Conservation (phyloP, 1,140 invertebrate genomes). For the Macrocentrus cingulum region DNA sequence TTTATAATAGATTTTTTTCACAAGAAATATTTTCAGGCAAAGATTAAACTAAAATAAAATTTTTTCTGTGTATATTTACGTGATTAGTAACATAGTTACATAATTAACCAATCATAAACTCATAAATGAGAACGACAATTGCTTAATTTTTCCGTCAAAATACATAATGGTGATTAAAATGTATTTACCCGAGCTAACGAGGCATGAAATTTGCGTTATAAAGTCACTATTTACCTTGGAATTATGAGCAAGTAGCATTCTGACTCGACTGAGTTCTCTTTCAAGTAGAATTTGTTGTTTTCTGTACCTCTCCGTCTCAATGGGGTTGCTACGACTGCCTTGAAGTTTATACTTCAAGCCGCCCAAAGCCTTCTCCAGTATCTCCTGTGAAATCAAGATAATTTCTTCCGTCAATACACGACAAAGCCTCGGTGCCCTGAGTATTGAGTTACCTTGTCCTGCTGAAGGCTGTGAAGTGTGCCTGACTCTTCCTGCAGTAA, state of each 20-base stretch:
- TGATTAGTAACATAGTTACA: too few species aligned
- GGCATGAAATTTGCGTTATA: neutral
- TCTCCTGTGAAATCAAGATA: slow-evolving; percentile 60
- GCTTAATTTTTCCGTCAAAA: too few species aligned
- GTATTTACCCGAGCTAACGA: too few species aligned
- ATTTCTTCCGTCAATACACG: neutral
- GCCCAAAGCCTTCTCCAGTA: slow-evolving; percentile 73
- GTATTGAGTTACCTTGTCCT: slow-evolving; percentile 69
- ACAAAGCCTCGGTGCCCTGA: neutral
- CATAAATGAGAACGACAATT: too few species aligned
- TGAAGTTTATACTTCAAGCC: slow-evolving; percentile 69
- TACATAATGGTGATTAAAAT: too few species aligned
- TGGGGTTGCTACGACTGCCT: slow-evolving; percentile 63
- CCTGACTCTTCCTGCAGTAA: slow-evolving; percentile 84
- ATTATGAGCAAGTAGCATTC: slow-evolving; percentile 82
- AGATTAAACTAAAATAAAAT: too few species aligned
- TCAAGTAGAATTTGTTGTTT: slow-evolving; percentile 76
- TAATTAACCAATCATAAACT: too few species aligned
- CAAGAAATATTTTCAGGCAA: too few species aligned
- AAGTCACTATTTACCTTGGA: slow-evolving; percentile 72
- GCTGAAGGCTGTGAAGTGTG: slow-evolving; percentile 78
- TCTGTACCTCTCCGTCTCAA: slow-evolving; percentile 69
- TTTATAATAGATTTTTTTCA: too few species aligned
- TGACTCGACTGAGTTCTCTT: slow-evolving; percentile 78
- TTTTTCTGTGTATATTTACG: too few species aligned